Conservation (phyloP, 2,888 invertebrate species). For the Erebia epiphron region DNA sequence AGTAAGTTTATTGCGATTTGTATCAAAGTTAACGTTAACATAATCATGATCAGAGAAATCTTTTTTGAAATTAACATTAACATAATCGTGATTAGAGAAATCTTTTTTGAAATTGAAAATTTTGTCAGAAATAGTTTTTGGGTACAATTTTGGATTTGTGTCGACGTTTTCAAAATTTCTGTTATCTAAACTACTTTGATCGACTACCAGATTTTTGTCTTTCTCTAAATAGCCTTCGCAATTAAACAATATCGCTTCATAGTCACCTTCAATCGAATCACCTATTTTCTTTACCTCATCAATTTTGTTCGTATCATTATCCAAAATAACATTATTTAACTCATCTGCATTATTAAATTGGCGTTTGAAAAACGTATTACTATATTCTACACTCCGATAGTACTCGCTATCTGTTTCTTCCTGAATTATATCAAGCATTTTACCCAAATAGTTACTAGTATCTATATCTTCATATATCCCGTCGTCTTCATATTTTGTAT, state of each 20-base stretch:
- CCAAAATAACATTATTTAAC: background rate
- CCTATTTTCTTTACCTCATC: slow-evolving; percentile 18
- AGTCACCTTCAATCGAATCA: slow-evolving; percentile 45
- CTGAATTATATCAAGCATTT: slow-evolving; percentile 67
- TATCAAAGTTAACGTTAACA: slow-evolving; percentile 61
- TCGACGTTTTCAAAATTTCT: slow-evolving; percentile 26
- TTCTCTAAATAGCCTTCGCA: slow-evolving; percentile 56
- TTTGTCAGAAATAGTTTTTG: slow-evolving; percentile 67
- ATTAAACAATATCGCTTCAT: slow-evolving; percentile 57
- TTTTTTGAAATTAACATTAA: slow-evolving; percentile 65
- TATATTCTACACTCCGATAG: slow-evolving; percentile 73
- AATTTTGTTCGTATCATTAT: background rate
- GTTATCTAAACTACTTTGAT: slow-evolving; percentile 40
- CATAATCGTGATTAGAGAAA: slow-evolving; percentile 70
- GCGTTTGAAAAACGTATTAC: slow-evolving; percentile 56
- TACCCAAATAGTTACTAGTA: slow-evolving; percentile 59
- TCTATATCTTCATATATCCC: slow-evolving; percentile 71
- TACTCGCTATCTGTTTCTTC: slow-evolving; percentile 79
- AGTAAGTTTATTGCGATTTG: slow-evolving; percentile 9
- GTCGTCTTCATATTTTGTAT: slow-evolving; percentile 57
- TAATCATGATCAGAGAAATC: slow-evolving; percentile 72
- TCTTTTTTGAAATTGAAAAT: slow-evolving; percentile 76
- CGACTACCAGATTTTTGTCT: slow-evolving; percentile 27
- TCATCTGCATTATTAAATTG: background rate
- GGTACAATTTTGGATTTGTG: slow-evolving; percentile 56